Evolutionary conservation across 2,888 invertebrate species (phyloP), one percentile per base, ranked within the genome.

Genomic region (Brenthis daphne): DNA sequence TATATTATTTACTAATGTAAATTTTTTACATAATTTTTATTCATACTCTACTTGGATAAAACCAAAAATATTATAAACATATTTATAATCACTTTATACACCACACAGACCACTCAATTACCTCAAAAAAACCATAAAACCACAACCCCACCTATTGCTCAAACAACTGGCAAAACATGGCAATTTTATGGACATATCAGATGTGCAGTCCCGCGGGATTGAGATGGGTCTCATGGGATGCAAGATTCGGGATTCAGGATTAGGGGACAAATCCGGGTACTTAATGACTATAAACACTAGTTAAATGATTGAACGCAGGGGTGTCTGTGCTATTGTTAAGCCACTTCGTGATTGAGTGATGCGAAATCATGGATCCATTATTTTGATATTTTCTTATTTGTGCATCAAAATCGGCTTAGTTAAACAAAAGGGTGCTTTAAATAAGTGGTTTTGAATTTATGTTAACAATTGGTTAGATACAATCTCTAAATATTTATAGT

Each of bases 201-300:
- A 75, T 76, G 77, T 64, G 58, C 57, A 64, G 67, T 74, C 79
- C 76, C 76, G 50, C 47, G 80, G 79, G 83, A 78, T 68, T 12
- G 13, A 51, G 79, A 82, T 82, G 79, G 76, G 76, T 63, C 82
- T 67, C 69, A 14, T 43, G 82, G 79, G 81, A 74, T 58, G 37
- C 64, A 58, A 57, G 57, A 57, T 55, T 60, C 70, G 77, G 77
- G 71, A 69, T 37, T 64, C 68, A 72, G 67, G 73, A 74, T 33
- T 61, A 43, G 70, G 73, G 75, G 69, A 71, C 73, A 73, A 76
- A 75, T 75, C 76, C 73, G 71, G 79, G 79, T 77, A 76, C 76
- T 78, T 89, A 89, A 90, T 89, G 87, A 86, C 82, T 82, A 89
- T 90, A 90, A 90, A 90, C 89, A 90, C 85, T 85, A 82, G 85